Evolutionary conservation across 2,113 vertebrate genomes (phyloP).

Genomic region (Melanotaenia duboulayi): DNA sequence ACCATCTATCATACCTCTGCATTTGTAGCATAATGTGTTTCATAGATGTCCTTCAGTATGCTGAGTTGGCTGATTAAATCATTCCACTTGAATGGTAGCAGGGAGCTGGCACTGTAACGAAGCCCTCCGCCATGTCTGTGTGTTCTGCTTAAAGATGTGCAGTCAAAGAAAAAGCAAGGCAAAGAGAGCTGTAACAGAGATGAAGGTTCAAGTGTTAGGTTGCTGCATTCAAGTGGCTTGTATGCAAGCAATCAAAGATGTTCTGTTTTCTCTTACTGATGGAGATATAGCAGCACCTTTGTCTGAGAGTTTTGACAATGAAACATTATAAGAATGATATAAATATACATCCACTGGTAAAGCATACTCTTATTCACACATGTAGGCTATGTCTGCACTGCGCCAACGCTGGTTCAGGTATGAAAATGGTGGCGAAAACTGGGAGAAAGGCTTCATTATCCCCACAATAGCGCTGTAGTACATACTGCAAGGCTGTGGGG

Average conservation of each 20-base stretch:
- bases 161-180: conserved; percentile 46
- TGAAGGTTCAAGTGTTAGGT: conserved; percentile 25
- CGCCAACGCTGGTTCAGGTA: too few relatives aligned
- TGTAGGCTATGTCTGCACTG: too few relatives aligned
- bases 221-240: conserved; percentile 46
- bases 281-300: conserved; percentile 4
- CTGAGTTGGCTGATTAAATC: conserved; percentile 77
- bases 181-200: conserved; percentile 44
- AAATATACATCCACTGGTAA: neutral
- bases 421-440: too few relatives aligned
- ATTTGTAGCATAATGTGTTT: conserved; percentile 70
- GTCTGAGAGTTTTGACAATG: conserved; percentile 34
- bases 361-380: neutral
- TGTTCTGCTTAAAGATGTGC: conserved; percentile 65
- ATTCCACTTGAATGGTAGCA: conserved; percentile 65
- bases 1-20: conserved; percentile 66
- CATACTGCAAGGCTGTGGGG: too few relatives aligned
- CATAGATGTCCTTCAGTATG: conserved; percentile 78
- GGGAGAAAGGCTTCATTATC: too few relatives aligned
- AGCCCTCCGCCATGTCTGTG: conserved; percentile 44
- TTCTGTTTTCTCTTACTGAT: conserved; percentile 36
- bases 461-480: too few relatives aligned
- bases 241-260: conserved; percentile 53
- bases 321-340: conserved; percentile 12
- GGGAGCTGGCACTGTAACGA: conserved; percentile 50